These are phyloP conservation scores for Sebastes baramenuke DNA, from an alignment of 2,797 vertebrate species.

Conservation along the genomic window DNA sequence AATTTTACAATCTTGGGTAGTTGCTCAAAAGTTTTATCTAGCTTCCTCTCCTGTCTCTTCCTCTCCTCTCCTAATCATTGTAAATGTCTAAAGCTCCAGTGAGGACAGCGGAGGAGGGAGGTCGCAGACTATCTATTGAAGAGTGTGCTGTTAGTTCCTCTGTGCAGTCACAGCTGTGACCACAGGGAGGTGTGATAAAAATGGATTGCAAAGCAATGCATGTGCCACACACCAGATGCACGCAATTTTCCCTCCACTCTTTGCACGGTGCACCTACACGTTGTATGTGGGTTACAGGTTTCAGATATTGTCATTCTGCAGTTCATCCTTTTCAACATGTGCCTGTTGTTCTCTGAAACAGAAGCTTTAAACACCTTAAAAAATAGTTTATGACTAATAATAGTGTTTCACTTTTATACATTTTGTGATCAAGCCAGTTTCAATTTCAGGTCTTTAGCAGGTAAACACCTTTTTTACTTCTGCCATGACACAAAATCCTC, in stretches of 20 bases:
- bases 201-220: conserved; percentile 35
- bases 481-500: neutral
- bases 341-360: neutral
- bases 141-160: conserved; percentile 27
- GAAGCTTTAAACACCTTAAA: neutral
- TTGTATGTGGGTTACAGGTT: conserved; percentile 43
- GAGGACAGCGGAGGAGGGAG: neutral
- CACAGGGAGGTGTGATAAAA: conserved; percentile 67
- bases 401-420: neutral
- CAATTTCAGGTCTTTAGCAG: neutral
- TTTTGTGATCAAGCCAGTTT: neutral
- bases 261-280: conserved; percentile 56
- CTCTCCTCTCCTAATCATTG: neutral
- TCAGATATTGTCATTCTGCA: neutral
- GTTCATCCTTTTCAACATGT: neutral
- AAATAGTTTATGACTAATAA: too few species aligned
- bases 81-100: neutral
- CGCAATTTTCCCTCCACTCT: conserved; percentile 11
- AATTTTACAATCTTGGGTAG: conserved; percentile 9
- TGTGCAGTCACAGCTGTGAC: conserved; percentile 71
- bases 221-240: conserved; percentile 36
- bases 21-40: conserved; percentile 1
- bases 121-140: neutral
- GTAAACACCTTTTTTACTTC: neutral
- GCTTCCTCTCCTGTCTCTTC: neutral